These are phyloP conservation scores for Erinaceus europaeus DNA, from an alignment of 2,113 vertebrate species.

Conservation along the genomic window DNA sequence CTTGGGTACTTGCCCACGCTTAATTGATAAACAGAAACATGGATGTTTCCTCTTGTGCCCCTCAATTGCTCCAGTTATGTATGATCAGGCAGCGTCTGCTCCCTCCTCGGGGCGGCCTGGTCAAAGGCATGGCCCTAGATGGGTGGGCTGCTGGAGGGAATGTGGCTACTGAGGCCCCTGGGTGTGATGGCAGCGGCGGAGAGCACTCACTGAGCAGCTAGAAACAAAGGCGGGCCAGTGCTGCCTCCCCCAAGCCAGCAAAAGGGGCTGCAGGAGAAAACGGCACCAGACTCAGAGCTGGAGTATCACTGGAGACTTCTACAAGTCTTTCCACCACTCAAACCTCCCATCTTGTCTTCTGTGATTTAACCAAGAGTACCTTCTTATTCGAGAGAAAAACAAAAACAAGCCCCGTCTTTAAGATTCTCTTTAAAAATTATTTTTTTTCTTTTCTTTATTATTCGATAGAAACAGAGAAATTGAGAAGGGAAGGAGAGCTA, in stretches of 20 bases:
- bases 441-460: too few relatives aligned
- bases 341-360: too few relatives aligned
- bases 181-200: accelerated
- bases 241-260: too few relatives aligned
- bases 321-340: too few relatives aligned
- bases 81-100: not conserved
- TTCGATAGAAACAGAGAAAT: too few relatives aligned
- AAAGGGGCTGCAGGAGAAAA: accelerated
- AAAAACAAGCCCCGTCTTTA: too few relatives aligned
- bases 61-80: not conserved
- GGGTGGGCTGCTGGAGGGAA: not conserved
- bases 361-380: too few relatives aligned
- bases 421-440: too few relatives aligned
- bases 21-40: not conserved
- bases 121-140: not conserved
- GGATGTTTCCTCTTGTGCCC: not conserved
- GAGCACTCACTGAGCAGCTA: too few relatives aligned
- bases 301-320: too few relatives aligned
- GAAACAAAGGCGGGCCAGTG: not conserved
- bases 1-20: not conserved
- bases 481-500: too few relatives aligned
- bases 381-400: too few relatives aligned
- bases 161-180: not conserved
- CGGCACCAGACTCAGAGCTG: not conserved
- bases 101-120: not conserved